These are phyloP conservation scores for Cheumatopsyche charites DNA, from an alignment of 1,140 invertebrate species.

Conservation along the genomic window DNA sequence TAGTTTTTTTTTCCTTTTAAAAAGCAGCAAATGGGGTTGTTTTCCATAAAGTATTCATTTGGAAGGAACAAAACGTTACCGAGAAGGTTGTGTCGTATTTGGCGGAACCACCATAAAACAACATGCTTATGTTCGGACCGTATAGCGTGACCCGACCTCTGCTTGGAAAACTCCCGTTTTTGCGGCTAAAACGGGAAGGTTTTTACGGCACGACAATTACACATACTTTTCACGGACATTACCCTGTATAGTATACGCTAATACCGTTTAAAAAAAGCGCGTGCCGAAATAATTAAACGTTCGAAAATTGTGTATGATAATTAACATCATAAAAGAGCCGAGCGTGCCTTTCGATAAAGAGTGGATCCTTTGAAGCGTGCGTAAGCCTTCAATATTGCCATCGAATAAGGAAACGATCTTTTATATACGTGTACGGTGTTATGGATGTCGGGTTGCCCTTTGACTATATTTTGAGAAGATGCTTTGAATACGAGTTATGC, in stretches of 20 bases:
- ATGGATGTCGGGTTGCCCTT: slow-evolving; percentile 19
- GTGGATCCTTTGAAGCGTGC: neutral
- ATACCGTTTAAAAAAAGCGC: neutral
- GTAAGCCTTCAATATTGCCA: slow-evolving; percentile 6
- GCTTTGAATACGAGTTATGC: slow-evolving; percentile 21
- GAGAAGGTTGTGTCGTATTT: slow-evolving; percentile 1
- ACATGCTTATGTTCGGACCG: slow-evolving; percentile 12
- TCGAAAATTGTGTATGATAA: too few species aligned
- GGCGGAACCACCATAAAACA: slow-evolving; percentile 18
- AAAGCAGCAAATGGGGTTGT: neutral
- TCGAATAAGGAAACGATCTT: slow-evolving; percentile 1
- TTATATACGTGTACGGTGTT: neutral
- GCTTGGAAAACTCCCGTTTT: slow-evolving; percentile 22
- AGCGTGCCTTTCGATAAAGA: too few species aligned
- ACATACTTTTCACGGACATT: slow-evolving; percentile 11
- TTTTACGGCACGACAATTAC: slow-evolving; percentile 34
- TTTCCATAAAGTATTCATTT: slow-evolving; percentile 24
- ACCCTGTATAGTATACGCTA: neutral
- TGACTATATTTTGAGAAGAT: slow-evolving; percentile 29
- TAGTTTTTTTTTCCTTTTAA: slow-evolving; percentile 14
- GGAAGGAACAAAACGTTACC: slow-evolving; percentile 1
- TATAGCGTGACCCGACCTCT: slow-evolving; percentile 22
- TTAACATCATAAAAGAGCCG: too few species aligned
- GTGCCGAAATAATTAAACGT: too few species aligned
- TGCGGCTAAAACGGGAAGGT: slow-evolving; percentile 16